These are phyloP conservation scores for Raillietiella orientalis DNA, from an alignment of 2,888 invertebrate species.

Conservation along the genomic window DNA sequence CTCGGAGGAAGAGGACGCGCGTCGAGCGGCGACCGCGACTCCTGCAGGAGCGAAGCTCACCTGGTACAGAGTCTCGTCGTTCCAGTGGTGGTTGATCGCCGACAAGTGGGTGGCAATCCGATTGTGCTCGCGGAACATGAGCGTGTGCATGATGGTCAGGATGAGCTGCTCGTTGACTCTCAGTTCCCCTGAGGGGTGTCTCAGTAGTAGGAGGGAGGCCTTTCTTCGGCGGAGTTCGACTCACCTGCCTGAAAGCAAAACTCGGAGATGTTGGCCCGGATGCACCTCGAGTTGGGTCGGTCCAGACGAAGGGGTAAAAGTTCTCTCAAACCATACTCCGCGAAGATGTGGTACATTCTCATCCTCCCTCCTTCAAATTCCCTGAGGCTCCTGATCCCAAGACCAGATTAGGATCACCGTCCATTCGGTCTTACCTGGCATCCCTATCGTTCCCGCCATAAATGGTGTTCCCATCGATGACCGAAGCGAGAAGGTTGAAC, in stretches of 20 bases:
- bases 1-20: too few relatives aligned
- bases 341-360: constrained; percentile 61
- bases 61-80: constrained; percentile 66
- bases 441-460: constrained; percentile 57
- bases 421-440: constrained; percentile 21
- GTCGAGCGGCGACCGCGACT: too few relatives aligned
- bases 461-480: constrained; percentile 58
- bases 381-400: too few relatives aligned
- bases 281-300: constrained; percentile 71
- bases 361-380: constrained; percentile 44
- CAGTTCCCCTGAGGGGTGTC: constrained; percentile 50
- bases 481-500: constrained; percentile 55
- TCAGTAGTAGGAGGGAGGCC: too few relatives aligned
- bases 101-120: constrained; percentile 38
- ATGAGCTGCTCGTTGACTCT: constrained; percentile 71
- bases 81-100: constrained; percentile 64
- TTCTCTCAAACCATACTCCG: constrained; percentile 56
- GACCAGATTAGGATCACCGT: neutral
- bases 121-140: constrained; percentile 73
- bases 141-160: constrained; percentile 60
- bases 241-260: constrained; percentile 70
- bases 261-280: constrained; percentile 56
- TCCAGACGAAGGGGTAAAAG: constrained; percentile 54
- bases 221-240: too few relatives aligned
- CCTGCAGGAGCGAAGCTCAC: too few relatives aligned